These are phyloP conservation scores for Bovichtus variegatus DNA, from an alignment of 2,797 vertebrate genomes.

Conservation along the genomic window DNA sequence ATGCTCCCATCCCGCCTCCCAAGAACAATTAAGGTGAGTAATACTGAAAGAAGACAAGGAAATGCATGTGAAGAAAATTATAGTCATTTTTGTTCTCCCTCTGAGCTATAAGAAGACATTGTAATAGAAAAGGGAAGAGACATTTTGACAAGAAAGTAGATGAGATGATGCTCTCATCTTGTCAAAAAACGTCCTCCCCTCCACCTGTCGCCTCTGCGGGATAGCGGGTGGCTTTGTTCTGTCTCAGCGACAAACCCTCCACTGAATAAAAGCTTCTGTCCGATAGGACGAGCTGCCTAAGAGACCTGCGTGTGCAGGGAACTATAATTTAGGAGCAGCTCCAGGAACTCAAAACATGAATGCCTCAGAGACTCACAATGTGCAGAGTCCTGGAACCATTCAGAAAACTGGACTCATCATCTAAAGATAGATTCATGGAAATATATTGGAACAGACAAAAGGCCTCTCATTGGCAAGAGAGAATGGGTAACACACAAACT, in stretches of 20 bases:
- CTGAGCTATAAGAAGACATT: slow-evolving; percentile 4
- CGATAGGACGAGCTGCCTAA: slow-evolving; percentile 36
- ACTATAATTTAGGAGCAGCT: slow-evolving; percentile 57
- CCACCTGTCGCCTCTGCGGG: slow-evolving; percentile 63
- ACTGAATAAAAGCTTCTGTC: slow-evolving; percentile 57
- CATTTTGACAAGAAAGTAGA: slow-evolving; percentile 49
- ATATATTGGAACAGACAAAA: slow-evolving; percentile 72
- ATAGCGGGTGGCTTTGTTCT: slow-evolving; percentile 59
- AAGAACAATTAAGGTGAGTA: slow-evolving; percentile 5
- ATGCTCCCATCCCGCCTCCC: background rate
- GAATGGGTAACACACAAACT: slow-evolving; percentile 59
- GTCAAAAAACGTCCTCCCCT: slow-evolving; percentile 45
- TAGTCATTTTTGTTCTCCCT: background rate
- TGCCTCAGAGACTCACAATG: slow-evolving; percentile 60
- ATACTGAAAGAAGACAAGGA: background rate
- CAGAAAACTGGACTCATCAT: slow-evolving; percentile 63
- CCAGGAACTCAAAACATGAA: slow-evolving; percentile 58
- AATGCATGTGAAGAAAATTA: background rate
- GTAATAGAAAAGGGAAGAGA: slow-evolving; percentile 13
- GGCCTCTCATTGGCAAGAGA: slow-evolving; percentile 69
- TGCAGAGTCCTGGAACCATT: slow-evolving; percentile 68
- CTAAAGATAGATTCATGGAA: slow-evolving; percentile 75
- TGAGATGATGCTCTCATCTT: slow-evolving; percentile 41
- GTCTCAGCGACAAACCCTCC: slow-evolving; percentile 38
- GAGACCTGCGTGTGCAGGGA: slow-evolving; percentile 46